Conservation (phyloP, 2,113 vertebrate species). For the Australoheros scitulus region DNA sequence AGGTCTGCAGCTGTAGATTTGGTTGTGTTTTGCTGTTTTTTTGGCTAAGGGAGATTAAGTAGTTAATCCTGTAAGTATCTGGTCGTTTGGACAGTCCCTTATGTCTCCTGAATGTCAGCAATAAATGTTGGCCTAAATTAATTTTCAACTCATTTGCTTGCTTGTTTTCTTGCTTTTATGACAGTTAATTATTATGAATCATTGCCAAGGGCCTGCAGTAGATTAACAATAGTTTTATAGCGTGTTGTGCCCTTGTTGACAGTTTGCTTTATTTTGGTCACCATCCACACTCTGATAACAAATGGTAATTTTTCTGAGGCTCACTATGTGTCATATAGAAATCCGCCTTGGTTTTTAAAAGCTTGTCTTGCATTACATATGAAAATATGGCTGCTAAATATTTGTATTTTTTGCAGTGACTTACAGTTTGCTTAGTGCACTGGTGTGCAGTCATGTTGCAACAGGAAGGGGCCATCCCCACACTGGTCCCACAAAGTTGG, state of each 20-base stretch:
- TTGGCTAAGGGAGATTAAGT: background rate
- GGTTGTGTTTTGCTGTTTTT: conserved; percentile 1
- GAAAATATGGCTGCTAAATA: background rate
- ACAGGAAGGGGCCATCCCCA: no score
- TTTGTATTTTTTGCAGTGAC: no score
- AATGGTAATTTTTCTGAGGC: background rate
- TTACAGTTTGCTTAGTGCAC: no score
- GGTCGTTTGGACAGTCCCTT: background rate
- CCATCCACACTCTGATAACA: background rate
- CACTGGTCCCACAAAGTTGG: no score
- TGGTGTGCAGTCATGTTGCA: no score
- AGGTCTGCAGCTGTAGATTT: background rate
- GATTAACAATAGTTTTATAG: background rate
- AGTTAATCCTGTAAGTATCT: conserved; percentile 1
- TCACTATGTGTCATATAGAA: background rate
- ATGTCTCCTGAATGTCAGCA: background rate
- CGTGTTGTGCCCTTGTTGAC: accelerated
- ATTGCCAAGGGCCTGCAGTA: background rate
- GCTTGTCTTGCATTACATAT: background rate
- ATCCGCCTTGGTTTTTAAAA: background rate
- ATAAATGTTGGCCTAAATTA: background rate
- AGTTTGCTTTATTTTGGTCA: background rate
- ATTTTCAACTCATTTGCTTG: background rate
- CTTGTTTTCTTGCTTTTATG: background rate
- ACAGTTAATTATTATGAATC: background rate